A percentile compares a stretch with the other conserved stretches of the same genome.
Conservation (phyloP, 2,113 vertebrate genomes). For the Phalacrocorax aristotelis region DNA sequence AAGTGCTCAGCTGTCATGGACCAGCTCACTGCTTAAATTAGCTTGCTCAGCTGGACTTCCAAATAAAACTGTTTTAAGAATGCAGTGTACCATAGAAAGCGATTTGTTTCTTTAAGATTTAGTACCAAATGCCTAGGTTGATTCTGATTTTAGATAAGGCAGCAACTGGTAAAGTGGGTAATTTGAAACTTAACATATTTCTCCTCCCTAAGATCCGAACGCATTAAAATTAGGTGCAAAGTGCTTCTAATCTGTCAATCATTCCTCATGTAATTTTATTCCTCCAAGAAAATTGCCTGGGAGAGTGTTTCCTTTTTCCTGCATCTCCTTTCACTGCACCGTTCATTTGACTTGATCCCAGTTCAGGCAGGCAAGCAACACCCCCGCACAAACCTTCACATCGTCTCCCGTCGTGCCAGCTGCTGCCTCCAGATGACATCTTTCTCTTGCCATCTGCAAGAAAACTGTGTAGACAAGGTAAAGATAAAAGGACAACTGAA, state of each 20-base stretch:
- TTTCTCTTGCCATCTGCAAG: background rate
- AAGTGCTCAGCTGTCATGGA: constrained; percentile 49
- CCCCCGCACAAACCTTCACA: background rate
- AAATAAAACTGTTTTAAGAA: constrained; percentile 76
- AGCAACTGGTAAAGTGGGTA: constrained; percentile 70
- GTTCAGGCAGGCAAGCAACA: constrained; percentile 26
- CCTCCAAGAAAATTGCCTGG: constrained; percentile 67
- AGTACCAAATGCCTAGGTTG: constrained; percentile 66
- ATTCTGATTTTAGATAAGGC: constrained; percentile 75
- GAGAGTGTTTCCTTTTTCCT: constrained; percentile 51
- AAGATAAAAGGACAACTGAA: background rate
- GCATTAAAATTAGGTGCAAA: constrained; percentile 76
- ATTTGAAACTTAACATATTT: constrained; percentile 77
- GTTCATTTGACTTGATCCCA: constrained; percentile 35
- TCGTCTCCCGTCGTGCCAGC: background rate
- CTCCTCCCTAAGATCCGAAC: constrained; percentile 63
- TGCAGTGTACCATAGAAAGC: constrained; percentile 72
- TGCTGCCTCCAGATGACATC: constrained; percentile 9
- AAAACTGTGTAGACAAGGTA: background rate
- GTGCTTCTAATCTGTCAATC: constrained; percentile 81
- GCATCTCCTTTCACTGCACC: constrained; percentile 11
- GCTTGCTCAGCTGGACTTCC: constrained; percentile 73
- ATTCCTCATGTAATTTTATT: constrained; percentile 66
- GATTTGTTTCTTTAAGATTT: constrained; percentile 80
- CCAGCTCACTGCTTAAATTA: constrained; percentile 70